A percentile compares a stretch with the other conserved stretches of the same genome.
Evolutionary conservation across 1,140 invertebrate species (phyloP).

Genomic region (roundworm (Caenorhabditis elegans)): WBcel235 BX284603.4:6821501-6822000

Average conservation of each 20-base stretch:
- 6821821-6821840: not conserved
- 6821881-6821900: slow-evolving; percentile 18
- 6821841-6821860: not conserved
- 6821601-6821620: too few relatives aligned
- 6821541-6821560: too few relatives aligned
- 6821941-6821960: not conserved
- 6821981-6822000: not conserved
- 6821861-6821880: not conserved
- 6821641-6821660: too few relatives aligned
- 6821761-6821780: not conserved
- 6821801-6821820: not conserved
- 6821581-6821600: too few relatives aligned
- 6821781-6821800: not conserved
- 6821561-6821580: too few relatives aligned
- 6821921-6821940: not conserved
- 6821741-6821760: slow-evolving; percentile 21
- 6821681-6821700: not conserved
- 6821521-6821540: too few relatives aligned
- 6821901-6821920: slow-evolving; percentile 11
- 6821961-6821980: not conserved
- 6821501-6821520: too few relatives aligned
- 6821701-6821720: slow-evolving; percentile 19
- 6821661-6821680: too few relatives aligned
- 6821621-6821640: too few relatives aligned
- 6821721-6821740: not conserved